These are phyloP conservation scores for Agonopterix arenella DNA, from an alignment of 2,888 invertebrate species.

Conservation along the genomic window DNA sequence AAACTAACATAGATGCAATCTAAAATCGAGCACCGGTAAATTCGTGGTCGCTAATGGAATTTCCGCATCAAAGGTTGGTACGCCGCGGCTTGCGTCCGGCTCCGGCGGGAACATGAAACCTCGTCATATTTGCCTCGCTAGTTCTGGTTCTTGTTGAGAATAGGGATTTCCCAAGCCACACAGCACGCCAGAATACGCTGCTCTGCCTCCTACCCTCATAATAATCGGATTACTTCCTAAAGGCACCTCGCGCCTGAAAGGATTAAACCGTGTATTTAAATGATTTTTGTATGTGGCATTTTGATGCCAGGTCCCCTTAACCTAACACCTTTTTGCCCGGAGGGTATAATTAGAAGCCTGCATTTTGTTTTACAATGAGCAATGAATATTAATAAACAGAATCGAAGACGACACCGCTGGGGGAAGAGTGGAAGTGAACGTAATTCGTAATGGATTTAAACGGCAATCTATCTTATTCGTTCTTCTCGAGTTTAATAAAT, in stretches of 20 bases:
- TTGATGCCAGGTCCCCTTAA: constrained; percentile 44
- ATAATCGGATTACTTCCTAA: constrained; percentile 64
- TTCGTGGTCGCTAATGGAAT: constrained; percentile 61
- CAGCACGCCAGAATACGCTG: not conserved
- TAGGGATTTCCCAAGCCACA: not conserved
- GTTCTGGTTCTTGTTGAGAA: not conserved
- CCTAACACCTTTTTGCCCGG: constrained; percentile 41
- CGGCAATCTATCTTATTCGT: constrained; percentile 35
- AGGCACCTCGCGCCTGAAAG: constrained; percentile 44
- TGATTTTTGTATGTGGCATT: constrained; percentile 61
- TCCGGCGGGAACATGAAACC: constrained; percentile 19
- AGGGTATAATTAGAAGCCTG: constrained; percentile 45
- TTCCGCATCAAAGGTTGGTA: constrained; percentile 46
- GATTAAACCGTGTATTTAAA: constrained; percentile 45
- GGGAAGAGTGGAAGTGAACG: constrained; percentile 12
- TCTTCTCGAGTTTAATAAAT: constrained; percentile 28
- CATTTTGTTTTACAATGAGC: constrained; percentile 56
- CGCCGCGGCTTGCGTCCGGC: constrained; percentile 24
- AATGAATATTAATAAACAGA: constrained; percentile 65
- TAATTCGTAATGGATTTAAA: constrained; percentile 29
- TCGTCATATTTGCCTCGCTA: constrained; percentile 1
- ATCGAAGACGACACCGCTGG: constrained; percentile 25
- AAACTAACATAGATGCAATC: constrained; percentile 34
- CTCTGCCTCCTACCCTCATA: constrained; percentile 29
- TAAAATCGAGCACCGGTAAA: constrained; percentile 40